Base-by-base conservation (phyloP, 37 sponge, comb jelly and placozoan genomes). In the Beroe forskalii region DNA sequence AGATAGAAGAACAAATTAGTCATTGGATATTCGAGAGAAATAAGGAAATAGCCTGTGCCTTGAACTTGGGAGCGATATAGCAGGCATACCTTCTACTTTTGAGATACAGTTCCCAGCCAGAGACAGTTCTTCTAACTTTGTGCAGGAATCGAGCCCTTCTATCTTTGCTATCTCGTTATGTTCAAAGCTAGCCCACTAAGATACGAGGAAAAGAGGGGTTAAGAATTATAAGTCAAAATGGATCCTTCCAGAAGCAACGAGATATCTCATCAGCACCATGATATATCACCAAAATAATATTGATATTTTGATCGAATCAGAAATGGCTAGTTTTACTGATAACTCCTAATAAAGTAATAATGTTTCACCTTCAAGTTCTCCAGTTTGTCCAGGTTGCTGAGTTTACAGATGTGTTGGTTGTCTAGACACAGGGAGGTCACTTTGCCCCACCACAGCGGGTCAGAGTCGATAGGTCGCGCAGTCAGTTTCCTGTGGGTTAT, bases 81-180 rank as follows among this genome's bases (percentile, higher is more conserved):
- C n/a, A n/a, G n/a, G 66, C 66, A 69, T 37, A 91, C 92, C 92
- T 90, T 91, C 92, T 8, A 91, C 64, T 80, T 43, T 80, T 22
- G 66, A 72, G 43, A 91, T 89, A 31, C 89, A 93, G 93, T 97
- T 97, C 24, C 91, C 40, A 35, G 94, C 96, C 23, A 94, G 89
- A n/a, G 90, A 90, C n/a, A 97, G 92, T 55, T 97, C 97, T 55
- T 94, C 93, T 90, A 97, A 69, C 42, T 93, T 90, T 0, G 38
- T 61, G 76, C 95, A 95, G 33, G 36, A 44, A 19, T 93, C 91
- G 0, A 96, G 62, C 0, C 92, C 94, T 67, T 94, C 93, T 0
- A 76, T 93, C 40, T 83, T 92, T 42, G 90, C 83, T 37, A 97
- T 67, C 32, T 76, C 40, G 63, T 97, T 97, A 63, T 89, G 40